Base-by-base conservation (phyloP, 2,888 invertebrate species). In the Phorcus lineatus region DNA sequence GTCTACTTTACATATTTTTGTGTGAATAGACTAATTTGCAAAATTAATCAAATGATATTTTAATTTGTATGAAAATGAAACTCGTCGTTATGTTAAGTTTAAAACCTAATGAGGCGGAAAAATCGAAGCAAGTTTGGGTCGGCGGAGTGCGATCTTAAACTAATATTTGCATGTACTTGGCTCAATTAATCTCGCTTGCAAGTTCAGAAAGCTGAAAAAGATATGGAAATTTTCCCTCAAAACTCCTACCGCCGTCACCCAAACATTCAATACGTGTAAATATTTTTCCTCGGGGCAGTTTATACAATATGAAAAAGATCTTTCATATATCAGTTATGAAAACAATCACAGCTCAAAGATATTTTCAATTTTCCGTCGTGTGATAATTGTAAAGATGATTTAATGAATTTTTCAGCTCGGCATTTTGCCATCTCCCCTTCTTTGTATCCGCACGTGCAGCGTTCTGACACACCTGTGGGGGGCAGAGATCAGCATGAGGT, bases 251-350 rank as follows among this genome's bases (percentile, higher is more conserved):
- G 28, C 62, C 62, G 24, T 62, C 47, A 62, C 28, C 28, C 62
- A 17, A 24, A 28, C 28, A 28, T 24, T 62, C 62, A 62, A 62
- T 28, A 62, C 62, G 62, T 62, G 62, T 62, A 24, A 62, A 62
- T 62, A 62, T 62, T 62, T 62, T 62, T 22, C 62, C 62, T 22
- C 28, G 28, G 62, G 62, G 62, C 62, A 62, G 28, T 62, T 62
- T 62, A 62, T 28, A 62, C 62, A 22, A 62, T 62, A 62, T 62
- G 28, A 62, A 62, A 62, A 62, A 62, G 62, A 62, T 62, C 62
- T 62, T 62, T 24, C 62, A 62, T 62, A 62, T 62, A 62, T 62
- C 62, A 62, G 62, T 62, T 19, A 62, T 62, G 62, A 62, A 62
- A 62, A 62, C 62, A 62, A 62, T 62, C 62, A 62, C 16, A 24